Percentiles rank a stretch among this genome's conserved stretches.
phyloP scores from a whole-genome alignment of 2,888 invertebrate genomes.

The Sthenelais limicola region DNA sequence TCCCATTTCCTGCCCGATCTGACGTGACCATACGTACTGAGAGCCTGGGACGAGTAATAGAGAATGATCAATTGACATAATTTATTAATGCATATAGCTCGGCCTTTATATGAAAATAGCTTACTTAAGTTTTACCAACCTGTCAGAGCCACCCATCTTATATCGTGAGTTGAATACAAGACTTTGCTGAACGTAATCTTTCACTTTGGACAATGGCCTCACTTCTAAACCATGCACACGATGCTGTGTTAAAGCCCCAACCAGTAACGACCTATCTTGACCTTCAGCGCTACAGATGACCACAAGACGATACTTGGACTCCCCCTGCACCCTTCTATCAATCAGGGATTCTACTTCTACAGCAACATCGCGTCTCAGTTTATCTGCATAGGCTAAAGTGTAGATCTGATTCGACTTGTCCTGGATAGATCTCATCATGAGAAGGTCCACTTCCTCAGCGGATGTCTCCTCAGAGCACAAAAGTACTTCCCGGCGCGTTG shows the following conservation, averaged over 20 bases:
- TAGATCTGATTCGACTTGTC: conserved; percentile 52
- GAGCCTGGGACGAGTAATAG: conserved; percentile 51
- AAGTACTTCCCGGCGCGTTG: conserved; percentile 53
- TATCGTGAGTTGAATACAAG: no score
- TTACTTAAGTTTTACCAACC: no score
- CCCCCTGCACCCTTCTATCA: background rate
- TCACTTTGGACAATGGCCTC: conserved; percentile 42
- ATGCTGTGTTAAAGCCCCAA: conserved; percentile 58
- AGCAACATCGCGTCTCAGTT: conserved; percentile 55
- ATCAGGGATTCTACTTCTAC: conserved; percentile 20
- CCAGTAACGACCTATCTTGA: conserved; percentile 60
- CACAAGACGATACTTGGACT: conserved; percentile 54
- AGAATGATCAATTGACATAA: no score
- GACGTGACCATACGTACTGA: conserved; percentile 59
- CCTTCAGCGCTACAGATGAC: conserved; percentile 61
- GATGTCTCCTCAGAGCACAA: conserved; percentile 55
- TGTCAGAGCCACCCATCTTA: no score
- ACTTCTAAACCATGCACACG: conserved; percentile 49
- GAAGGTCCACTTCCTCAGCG: conserved; percentile 52
- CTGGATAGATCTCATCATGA: conserved; percentile 52
- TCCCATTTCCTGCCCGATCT: conserved; percentile 61
- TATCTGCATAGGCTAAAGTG: conserved; percentile 58
- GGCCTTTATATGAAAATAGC: no score
- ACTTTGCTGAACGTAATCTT: conserved; percentile 51
- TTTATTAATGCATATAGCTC: no score